Conservation (phyloP, 2,113 vertebrate genomes). For the Callithrix jacchus region DNA sequence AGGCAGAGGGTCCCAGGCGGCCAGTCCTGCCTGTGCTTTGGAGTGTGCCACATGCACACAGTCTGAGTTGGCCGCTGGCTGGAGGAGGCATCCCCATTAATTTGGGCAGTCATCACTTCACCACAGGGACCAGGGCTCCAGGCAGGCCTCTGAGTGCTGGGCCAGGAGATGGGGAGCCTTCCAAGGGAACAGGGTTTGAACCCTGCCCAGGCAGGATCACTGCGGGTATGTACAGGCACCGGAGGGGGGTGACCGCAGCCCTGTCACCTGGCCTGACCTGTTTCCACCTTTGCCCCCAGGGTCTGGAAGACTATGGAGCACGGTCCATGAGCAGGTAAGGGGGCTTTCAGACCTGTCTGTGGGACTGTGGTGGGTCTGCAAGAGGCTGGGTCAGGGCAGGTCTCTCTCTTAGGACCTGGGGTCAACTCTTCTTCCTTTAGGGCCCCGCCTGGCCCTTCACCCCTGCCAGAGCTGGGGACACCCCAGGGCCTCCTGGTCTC, state of each 20-base stretch:
- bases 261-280: neutral
- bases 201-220: neutral
- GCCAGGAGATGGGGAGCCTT: no score
- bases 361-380: neutral
- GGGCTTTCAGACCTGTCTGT: rapidly evolving
- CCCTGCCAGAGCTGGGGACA: neutral
- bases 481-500: neutral
- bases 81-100: neutral
- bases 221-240: rapidly evolving
- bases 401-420: no score
- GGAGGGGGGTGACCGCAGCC: neutral
- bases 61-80: rapidly evolving
- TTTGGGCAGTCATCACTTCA: neutral
- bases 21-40: rapidly evolving
- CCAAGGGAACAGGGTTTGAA: neutral
- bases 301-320: conserved; percentile 91
- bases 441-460: neutral
- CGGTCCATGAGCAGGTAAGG: conserved; percentile 93
- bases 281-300: conserved; percentile 71
- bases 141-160: neutral
- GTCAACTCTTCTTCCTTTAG: neutral
- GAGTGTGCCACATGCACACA: neutral
- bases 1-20: rapidly evolving
- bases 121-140: neutral
- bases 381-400: neutral